Evolutionary conservation across 2,888 invertebrate species (phyloP).

Genomic region (Poecilus cupreus): DNA sequence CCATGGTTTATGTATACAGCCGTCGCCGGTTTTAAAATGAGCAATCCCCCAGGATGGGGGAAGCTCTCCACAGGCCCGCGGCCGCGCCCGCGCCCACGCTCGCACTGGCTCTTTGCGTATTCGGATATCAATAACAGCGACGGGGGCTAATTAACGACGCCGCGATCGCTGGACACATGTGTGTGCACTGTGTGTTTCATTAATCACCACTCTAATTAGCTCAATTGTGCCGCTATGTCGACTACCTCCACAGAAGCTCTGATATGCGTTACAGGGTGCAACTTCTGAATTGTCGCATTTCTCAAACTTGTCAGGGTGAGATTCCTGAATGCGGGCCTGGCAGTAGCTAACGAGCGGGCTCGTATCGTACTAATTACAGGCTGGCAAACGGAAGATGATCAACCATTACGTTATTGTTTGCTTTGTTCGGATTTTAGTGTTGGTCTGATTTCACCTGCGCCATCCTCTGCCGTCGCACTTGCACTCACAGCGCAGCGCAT

Average conservation of each 20-base stretch:
- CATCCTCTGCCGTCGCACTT: background rate
- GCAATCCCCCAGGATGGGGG: conserved; percentile 46
- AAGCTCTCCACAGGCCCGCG: no score
- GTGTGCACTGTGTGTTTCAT: conserved; percentile 25
- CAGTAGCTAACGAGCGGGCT: background rate
- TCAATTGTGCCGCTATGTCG: conserved; percentile 50
- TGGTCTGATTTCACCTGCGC: conserved; percentile 1
- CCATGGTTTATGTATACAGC: conserved; percentile 62
- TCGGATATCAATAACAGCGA: conserved; percentile 37
- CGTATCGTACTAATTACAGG: conserved; percentile 18
- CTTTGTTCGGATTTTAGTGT: conserved; percentile 47
- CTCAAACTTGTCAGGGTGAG: no score
- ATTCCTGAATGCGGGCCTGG: no score
- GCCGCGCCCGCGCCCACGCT: background rate
- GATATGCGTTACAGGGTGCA: no score
- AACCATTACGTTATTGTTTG: conserved; percentile 54
- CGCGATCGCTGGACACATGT: background rate
- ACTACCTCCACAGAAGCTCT: background rate
- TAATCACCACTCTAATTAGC: conserved; percentile 43
- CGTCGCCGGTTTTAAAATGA: conserved; percentile 47
- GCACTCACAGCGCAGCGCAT: background rate
- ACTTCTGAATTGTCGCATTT: no score
- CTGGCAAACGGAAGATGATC: conserved; percentile 39
- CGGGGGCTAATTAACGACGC: conserved; percentile 17
- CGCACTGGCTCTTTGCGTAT: no score